Evolutionary conservation across 2,113 vertebrate genomes (phyloP).

Genomic region (Crocuta crocuta): DNA sequence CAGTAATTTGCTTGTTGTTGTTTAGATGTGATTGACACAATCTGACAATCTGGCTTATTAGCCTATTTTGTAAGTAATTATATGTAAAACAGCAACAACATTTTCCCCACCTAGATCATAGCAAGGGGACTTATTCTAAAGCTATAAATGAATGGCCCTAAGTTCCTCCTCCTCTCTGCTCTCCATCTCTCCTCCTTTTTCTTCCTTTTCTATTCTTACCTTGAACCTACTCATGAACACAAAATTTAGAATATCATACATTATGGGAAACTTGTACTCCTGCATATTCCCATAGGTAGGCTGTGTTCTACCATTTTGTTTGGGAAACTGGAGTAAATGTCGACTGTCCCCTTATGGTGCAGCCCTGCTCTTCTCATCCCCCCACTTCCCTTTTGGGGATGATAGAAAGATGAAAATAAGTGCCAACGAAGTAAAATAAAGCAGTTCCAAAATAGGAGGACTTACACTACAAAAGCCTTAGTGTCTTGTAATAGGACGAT

Average conservation of each 20-base stretch:
- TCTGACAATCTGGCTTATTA: constrained; percentile 80
- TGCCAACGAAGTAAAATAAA: constrained; percentile 66
- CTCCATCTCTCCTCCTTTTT: neutral
- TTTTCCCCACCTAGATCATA: constrained; percentile 76
- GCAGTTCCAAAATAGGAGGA: constrained; percentile 56
- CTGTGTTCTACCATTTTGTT: neutral
- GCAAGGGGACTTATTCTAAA: constrained; percentile 70
- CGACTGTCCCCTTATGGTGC: neutral
- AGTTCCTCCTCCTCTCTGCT: neutral
- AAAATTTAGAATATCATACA: neutral
- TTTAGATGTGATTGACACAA: constrained; percentile 79
- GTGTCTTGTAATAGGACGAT: constrained; percentile 58
- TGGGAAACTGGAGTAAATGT: neutral
- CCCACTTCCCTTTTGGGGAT: constrained; percentile 24
- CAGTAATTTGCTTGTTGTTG: constrained; percentile 77
- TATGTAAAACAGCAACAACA: constrained; percentile 62
- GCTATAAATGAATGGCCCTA: constrained; percentile 65
- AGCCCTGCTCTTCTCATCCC: neutral
- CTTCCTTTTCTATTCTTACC: neutral
- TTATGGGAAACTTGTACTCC: neutral
- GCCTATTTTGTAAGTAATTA: constrained; percentile 71
- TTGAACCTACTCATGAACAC: constrained; percentile 2
- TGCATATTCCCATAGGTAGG: neutral
- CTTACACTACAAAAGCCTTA: constrained; percentile 54
- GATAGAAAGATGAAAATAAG: constrained; percentile 62